Evolutionary conservation across 2,888 invertebrate species (phyloP).

Genomic region (Drosophila silvestris): DNA sequence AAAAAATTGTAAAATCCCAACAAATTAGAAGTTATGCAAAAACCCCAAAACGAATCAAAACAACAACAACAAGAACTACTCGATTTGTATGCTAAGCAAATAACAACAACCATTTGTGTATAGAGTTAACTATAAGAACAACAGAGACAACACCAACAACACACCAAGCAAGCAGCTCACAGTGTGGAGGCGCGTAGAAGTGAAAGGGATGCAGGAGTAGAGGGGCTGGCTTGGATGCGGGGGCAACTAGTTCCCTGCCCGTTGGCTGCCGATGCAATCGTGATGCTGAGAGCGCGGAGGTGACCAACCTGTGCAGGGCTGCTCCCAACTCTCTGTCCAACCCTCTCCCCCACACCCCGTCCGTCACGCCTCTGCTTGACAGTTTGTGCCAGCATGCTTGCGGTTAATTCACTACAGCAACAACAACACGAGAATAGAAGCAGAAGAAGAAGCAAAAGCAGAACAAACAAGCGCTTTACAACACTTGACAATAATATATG

Average conservation of each 20-base stretch:
- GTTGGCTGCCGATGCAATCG: slow-evolving; percentile 78
- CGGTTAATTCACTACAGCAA: slow-evolving; percentile 23
- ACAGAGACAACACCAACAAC: slow-evolving; percentile 22
- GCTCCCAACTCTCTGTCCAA: slow-evolving; percentile 1
- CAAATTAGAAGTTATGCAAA: slow-evolving; percentile 78
- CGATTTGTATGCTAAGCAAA: slow-evolving; percentile 55
- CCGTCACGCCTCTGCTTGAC: slow-evolving; percentile 6
- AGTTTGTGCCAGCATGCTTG: slow-evolving; percentile 9
- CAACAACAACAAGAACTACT: slow-evolving; percentile 33
- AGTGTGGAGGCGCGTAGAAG: background rate
- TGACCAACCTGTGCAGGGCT: slow-evolving; percentile 66
- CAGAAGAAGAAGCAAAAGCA: background rate
- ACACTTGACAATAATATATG: slow-evolving; percentile 7
- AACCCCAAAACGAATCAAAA: slow-evolving; percentile 31
- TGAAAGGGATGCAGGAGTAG: background rate
- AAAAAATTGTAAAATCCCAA: slow-evolving; percentile 81
- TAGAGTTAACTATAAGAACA: slow-evolving; percentile 31
- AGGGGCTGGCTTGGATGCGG: background rate
- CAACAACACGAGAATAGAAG: slow-evolving; percentile 10
- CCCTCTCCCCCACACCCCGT: background rate
- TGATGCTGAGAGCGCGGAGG: slow-evolving; percentile 84
- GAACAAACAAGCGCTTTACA: slow-evolving; percentile 1
- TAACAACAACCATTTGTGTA: slow-evolving; percentile 62
- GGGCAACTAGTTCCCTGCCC: slow-evolving; percentile 51
- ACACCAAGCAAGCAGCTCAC: slow-evolving; percentile 7